Evolutionary conservation across 2,797 vertebrate species (phyloP).

Genomic region (Poecilia velifera): DNA sequence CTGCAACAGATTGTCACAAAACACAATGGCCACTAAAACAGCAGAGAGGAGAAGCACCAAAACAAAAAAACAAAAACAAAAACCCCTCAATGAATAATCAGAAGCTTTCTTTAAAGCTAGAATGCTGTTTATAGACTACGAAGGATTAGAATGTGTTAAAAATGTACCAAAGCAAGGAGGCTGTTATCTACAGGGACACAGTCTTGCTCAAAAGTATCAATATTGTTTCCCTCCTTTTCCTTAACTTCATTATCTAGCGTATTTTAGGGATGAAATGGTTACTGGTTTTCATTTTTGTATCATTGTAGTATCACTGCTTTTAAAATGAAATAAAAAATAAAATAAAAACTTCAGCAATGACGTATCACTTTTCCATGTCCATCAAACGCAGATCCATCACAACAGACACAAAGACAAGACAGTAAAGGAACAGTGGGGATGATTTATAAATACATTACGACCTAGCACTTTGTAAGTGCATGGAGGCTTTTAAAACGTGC

Average conservation of each 20-base stretch:
- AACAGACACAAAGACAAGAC: neutral
- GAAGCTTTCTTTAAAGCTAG: neutral
- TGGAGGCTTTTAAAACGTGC: neutral
- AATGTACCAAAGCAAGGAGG: neutral
- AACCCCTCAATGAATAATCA: neutral
- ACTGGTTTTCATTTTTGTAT: neutral
- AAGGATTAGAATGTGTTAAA: neutral
- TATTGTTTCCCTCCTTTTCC: neutral
- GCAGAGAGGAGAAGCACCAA: neutral
- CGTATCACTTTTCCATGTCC: neutral
- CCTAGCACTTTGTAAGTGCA: neutral
- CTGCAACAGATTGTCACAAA: neutral
- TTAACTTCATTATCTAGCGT: neutral
- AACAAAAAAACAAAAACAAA: neutral
- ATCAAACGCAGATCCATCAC: neutral
- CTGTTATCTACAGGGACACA: neutral
- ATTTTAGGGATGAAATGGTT: neutral
- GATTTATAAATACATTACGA: neutral
- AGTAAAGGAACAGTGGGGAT: neutral
- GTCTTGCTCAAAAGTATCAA: neutral
- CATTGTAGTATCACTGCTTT: neutral
- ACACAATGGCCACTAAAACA: neutral
- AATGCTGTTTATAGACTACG: neutral
- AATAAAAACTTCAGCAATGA: neutral
- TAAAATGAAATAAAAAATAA: neutral